Percentiles rank a stretch among this genome's conserved stretches.
Conservation (phyloP, 2,888 invertebrate genomes). For the Sympetrum striolatum region DNA sequence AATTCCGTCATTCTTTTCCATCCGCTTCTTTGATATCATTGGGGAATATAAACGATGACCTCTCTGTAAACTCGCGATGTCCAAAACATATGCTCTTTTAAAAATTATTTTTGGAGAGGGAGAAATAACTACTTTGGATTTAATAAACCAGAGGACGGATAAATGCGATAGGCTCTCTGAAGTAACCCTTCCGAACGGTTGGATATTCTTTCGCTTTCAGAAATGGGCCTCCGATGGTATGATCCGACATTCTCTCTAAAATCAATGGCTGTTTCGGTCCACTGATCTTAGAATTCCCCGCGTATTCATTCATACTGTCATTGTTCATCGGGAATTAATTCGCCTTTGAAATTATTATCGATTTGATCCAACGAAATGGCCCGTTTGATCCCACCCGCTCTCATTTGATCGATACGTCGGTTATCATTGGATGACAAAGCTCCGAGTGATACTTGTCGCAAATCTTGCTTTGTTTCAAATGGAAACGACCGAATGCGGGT, state of each 20-base stretch:
- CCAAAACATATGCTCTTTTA: no score
- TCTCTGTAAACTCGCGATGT: no score
- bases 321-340: slow-evolving; percentile 25
- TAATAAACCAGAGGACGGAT: not conserved
- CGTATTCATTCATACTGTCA: not conserved
- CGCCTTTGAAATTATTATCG: slow-evolving; percentile 39
- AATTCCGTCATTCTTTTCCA: no score
- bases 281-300: not conserved
- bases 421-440: slow-evolving; percentile 2
- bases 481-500: slow-evolving; percentile 2
- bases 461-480: not conserved
- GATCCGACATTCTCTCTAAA: not conserved
- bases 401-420: not conserved
- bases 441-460: slow-evolving; percentile 8
- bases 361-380: not conserved
- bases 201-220: not conserved
- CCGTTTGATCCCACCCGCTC: not conserved
- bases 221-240: slow-evolving; percentile 14
- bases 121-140: no score
- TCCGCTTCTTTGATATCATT: no score
- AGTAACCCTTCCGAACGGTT: not conserved
- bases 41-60: no score
- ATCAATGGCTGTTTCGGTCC: not conserved
- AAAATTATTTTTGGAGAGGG: no score
- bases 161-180: not conserved